Evolutionary conservation across 2,797 vertebrate genomes (phyloP).

Genomic region (Pygocentrus nattereri): DNA sequence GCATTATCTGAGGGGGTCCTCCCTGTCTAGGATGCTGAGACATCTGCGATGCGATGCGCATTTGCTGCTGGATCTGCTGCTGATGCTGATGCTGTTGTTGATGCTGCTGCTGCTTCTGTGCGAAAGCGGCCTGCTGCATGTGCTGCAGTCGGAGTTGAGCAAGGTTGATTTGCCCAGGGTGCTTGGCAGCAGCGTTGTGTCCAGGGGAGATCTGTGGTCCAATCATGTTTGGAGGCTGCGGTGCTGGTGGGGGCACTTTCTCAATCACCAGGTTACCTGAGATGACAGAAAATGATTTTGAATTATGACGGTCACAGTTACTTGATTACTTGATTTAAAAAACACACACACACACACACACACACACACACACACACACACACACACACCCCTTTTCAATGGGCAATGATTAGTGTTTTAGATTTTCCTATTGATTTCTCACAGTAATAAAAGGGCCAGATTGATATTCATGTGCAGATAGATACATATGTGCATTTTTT

Average conservation of each 20-base stretch:
- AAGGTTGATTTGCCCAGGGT: conserved; percentile 94
- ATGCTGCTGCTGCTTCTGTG: conserved; percentile 87
- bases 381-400: too few relatives aligned
- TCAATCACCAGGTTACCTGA: conserved; percentile 96
- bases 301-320: not conserved
- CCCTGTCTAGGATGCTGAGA: conserved; percentile 83
- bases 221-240: conserved; percentile 85
- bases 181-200: conserved; percentile 87
- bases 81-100: conserved; percentile 88
- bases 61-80: conserved; percentile 95
- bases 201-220: conserved; percentile 90
- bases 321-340: not conserved
- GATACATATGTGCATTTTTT: too few relatives aligned
- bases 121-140: conserved; percentile 90
- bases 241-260: conserved; percentile 88
- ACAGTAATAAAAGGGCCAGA: too few relatives aligned
- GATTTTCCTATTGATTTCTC: too few relatives aligned
- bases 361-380: too few relatives aligned
- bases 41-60: conserved; percentile 84
- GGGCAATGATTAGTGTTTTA: too few relatives aligned
- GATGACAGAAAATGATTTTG: not conserved
- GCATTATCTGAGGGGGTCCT: conserved; percentile 83
- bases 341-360: too few relatives aligned
- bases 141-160: conserved; percentile 97
- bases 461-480: too few relatives aligned